Percentiles rank a stretch among this genome's conserved stretches.
Conservation (phyloP, 2,797 vertebrate species). For the Halcyon chelicuti region DNA sequence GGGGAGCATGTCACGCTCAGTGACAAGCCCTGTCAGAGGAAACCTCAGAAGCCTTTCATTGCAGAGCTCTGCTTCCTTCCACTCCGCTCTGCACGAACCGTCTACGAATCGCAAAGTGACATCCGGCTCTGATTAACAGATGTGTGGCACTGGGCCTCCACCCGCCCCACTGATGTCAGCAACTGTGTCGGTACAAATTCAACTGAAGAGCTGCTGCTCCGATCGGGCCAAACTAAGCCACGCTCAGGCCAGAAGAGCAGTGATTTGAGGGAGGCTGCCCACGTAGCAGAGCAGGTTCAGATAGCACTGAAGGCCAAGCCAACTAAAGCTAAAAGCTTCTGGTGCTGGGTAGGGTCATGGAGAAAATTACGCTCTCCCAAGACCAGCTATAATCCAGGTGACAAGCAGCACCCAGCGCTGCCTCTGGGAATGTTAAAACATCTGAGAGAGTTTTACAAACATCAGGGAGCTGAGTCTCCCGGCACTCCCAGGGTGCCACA, state of each 20-base stretch:
- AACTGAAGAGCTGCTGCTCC: background rate
- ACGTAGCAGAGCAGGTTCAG: background rate
- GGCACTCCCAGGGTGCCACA: background rate
- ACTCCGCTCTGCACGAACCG: background rate
- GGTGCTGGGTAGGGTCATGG: background rate
- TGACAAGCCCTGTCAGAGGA: background rate
- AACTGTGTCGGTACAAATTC: background rate
- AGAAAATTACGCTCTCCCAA: background rate
- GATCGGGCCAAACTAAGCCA: background rate
- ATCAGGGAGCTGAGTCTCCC: background rate
- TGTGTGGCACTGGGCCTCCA: background rate
- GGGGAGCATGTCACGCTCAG: rapidly evolving
- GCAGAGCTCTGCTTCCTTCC: constrained; percentile 3
- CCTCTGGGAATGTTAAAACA: background rate
- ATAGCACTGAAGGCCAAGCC: background rate
- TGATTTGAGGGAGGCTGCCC: background rate
- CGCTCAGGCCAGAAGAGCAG: background rate
- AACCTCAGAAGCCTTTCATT: background rate
- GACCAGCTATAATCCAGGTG: background rate
- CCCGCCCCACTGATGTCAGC: background rate
- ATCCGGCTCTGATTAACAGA: background rate
- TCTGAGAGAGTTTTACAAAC: background rate
- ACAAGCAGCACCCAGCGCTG: background rate
- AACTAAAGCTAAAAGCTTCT: background rate
- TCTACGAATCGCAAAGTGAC: background rate